Percentiles rank a stretch among this genome's conserved stretches.
phyloP scores from a whole-genome alignment of 2,888 invertebrate genomes.

The Trichopria drosophilae region DNA sequence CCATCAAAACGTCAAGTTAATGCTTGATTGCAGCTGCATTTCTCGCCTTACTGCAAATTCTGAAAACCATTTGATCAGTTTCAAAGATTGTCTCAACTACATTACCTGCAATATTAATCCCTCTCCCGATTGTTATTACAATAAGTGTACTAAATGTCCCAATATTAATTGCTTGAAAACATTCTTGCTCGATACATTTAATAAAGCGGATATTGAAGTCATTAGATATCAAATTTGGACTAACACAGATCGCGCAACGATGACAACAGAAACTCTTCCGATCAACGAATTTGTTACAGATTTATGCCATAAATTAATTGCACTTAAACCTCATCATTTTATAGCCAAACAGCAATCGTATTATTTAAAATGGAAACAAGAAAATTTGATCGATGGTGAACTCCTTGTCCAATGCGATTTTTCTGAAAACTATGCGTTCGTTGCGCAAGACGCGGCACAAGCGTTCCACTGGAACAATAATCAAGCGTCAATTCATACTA shows the following conservation, averaged over 20 bases:
- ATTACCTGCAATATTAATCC: neutral
- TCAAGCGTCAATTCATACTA: too few relatives aligned
- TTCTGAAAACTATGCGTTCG: too few relatives aligned
- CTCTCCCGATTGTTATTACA: neutral
- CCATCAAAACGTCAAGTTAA: slow-evolving; percentile 1
- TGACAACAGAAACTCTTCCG: too few relatives aligned
- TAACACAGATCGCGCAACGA: too few relatives aligned
- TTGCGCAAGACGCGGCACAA: too few relatives aligned
- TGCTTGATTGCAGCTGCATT: neutral
- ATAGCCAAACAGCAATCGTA: neutral
- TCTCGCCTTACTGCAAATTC: neutral
- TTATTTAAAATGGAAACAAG: neutral
- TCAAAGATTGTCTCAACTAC: slow-evolving; percentile 1
- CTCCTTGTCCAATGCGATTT: too few relatives aligned
- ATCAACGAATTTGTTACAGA: too few relatives aligned
- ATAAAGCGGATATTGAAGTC: too few relatives aligned
- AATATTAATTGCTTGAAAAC: neutral
- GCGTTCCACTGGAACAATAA: too few relatives aligned
- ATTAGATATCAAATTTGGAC: too few relatives aligned
- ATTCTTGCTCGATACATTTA: too few relatives aligned
- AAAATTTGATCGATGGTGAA: neutral
- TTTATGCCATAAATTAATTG: neutral
- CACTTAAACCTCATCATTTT: too few relatives aligned
- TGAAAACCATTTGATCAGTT: neutral
- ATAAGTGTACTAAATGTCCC: neutral